Percentiles rank a stretch among this genome's conserved stretches.
Evolutionary conservation across 2,113 vertebrate species (phyloP).

Genomic region (Pollimyrus isidori): DNA sequence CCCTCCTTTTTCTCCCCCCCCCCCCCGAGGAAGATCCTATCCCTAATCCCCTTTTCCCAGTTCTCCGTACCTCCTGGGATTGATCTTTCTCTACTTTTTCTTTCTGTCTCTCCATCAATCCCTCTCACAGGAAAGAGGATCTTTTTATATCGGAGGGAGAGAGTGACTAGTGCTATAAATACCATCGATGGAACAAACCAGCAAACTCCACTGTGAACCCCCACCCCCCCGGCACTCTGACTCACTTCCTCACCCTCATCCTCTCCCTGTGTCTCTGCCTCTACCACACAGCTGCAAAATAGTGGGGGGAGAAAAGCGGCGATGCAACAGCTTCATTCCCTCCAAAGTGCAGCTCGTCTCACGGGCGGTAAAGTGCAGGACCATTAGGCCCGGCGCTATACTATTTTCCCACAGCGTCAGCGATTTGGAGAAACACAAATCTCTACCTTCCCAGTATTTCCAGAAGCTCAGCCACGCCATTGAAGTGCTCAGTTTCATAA

Average conservation of each 20-base stretch:
- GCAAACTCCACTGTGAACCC: constrained; percentile 37
- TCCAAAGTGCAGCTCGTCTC: background rate
- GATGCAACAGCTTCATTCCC: background rate
- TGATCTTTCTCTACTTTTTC: constrained; percentile 25
- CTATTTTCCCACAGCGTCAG: background rate
- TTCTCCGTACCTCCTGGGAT: background rate
- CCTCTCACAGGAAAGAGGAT: constrained; percentile 13
- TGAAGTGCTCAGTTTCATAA: constrained; percentile 71
- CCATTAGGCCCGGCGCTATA: background rate
- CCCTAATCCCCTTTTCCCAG: background rate
- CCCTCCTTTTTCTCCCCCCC: background rate
- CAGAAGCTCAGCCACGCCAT: constrained; percentile 66
- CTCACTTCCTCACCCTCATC: constrained; percentile 9
- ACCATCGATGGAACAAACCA: constrained; percentile 28
- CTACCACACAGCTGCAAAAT: constrained; percentile 4
- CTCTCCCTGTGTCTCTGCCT: constrained; percentile 1
- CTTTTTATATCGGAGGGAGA: constrained; percentile 34
- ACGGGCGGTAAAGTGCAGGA: background rate
- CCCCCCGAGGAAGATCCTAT: background rate
- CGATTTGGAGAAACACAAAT: background rate
- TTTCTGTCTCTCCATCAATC: constrained; percentile 2
- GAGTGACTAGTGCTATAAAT: constrained; percentile 43
- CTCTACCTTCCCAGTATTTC: constrained; percentile 68
- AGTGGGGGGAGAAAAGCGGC: background rate
- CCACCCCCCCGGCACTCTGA: constrained; percentile 30